These are phyloP conservation scores for Stomatorhinus ivindoensis DNA, from an alignment of 2,113 vertebrate species.

Conservation along the genomic window DNA sequence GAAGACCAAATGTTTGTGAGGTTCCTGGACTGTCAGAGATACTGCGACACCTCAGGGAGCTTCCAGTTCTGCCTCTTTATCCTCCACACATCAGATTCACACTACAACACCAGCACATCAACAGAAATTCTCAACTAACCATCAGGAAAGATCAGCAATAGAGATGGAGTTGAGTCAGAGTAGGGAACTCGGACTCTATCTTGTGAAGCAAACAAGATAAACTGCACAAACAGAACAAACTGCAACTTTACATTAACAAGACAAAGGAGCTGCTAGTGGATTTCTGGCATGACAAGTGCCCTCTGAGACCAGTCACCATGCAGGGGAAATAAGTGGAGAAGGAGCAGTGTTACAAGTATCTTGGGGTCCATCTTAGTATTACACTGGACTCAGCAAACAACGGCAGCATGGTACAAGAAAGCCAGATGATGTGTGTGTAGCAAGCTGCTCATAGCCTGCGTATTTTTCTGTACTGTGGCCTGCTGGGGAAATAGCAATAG, in stretches of 20 bases:
- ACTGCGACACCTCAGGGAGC: not conserved
- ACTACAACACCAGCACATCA: not conserved
- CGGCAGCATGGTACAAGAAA: not conserved
- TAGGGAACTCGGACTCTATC: not conserved
- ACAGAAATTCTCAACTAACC: not conserved
- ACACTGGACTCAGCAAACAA: not conserved
- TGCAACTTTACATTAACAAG: not conserved
- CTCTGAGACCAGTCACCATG: not conserved
- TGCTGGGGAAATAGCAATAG: not conserved
- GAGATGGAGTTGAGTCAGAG: not conserved
- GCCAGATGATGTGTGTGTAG: not conserved
- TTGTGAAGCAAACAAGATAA: not conserved
- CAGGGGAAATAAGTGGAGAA: not conserved
- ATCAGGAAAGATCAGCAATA: not conserved
- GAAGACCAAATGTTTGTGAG: not conserved
- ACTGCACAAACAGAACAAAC: not conserved
- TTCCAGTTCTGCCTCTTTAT: not conserved
- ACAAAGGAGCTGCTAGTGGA: not conserved
- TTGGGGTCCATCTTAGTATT: not conserved
- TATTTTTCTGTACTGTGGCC: not conserved
- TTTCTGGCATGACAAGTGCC: not conserved
- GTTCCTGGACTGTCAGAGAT: not conserved
- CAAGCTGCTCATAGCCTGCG: not conserved
- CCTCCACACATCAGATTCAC: not conserved
- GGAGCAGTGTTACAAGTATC: not conserved